These are phyloP conservation scores for Eunapius fragilis DNA, from an alignment of 37 sponge, comb jelly and placozoan genomes.

Conservation along the genomic window DNA sequence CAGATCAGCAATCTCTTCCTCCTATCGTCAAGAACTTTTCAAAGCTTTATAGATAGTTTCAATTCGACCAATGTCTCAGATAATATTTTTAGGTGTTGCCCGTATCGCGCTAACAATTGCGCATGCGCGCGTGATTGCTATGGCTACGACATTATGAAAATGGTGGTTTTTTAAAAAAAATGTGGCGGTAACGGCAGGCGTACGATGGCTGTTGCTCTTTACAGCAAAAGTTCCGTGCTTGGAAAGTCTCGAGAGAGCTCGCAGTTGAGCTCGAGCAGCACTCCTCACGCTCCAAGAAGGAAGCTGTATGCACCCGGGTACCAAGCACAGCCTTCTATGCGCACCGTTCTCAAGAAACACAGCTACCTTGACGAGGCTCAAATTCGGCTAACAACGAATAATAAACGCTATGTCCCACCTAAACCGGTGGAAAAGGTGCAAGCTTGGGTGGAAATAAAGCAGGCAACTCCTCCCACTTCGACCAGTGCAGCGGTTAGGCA, in stretches of 20 bases:
- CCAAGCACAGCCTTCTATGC: neutral
- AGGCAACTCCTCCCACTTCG: neutral
- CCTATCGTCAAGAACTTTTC: conserved; percentile 33
- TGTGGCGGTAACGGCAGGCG: neutral
- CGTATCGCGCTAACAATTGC: neutral
- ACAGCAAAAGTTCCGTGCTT: neutral
- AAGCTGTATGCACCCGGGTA: neutral
- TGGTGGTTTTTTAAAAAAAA: neutral
- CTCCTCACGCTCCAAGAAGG: conserved; percentile 56
- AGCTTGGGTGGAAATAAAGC: conserved; percentile 11
- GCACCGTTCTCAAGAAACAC: conserved; percentile 4
- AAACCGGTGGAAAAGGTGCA: conserved; percentile 14
- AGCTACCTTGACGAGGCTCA: conserved; percentile 12
- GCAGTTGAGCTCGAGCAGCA: conserved; percentile 33
- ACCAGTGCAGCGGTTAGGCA: neutral
- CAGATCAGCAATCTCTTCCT: conserved; percentile 1
- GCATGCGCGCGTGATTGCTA: neutral
- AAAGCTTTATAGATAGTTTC: conserved; percentile 44
- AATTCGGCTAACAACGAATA: neutral
- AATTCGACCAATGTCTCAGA: neutral
- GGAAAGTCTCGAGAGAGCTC: neutral
- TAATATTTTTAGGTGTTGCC: neutral
- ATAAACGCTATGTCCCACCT: neutral
- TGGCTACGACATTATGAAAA: neutral
- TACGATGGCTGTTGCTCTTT: neutral